Evolutionary conservation across 1,140 invertebrate genomes (phyloP).

Genomic region (Parasteatoda tepidariorum): DNA sequence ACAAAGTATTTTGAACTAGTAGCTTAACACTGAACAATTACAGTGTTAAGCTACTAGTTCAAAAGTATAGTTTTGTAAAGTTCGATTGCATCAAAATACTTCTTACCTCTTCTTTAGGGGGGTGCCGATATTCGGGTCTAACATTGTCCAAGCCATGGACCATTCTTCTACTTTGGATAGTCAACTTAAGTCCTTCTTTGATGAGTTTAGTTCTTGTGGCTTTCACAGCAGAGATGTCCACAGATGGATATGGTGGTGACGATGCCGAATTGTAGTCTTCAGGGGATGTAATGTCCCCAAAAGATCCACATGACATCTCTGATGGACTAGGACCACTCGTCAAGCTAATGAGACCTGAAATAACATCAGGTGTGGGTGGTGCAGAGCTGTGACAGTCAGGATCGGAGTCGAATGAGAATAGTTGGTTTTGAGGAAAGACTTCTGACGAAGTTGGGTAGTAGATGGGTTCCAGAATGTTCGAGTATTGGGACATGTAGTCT

Average conservation of each 20-base stretch:
- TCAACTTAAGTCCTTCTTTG: conserved; percentile 90
- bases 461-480: conserved; percentile 46
- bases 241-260: conserved; percentile 16
- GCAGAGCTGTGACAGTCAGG: conserved; percentile 50
- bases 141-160: conserved; percentile 67
- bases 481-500: conserved; percentile 46
- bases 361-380: conserved; percentile 58
- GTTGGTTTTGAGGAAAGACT: not conserved
- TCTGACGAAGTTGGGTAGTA: conserved; percentile 19
- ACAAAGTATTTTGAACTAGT: no score
- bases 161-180: conserved; percentile 86
- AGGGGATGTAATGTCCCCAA: conserved; percentile 30
- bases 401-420: conserved; percentile 30
- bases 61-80: no score
- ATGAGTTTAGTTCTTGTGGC: conserved; percentile 90
- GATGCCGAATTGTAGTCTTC: conserved; percentile 33
- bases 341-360: conserved; percentile 50
- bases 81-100: no score
- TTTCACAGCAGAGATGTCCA: conserved; percentile 75
- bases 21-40: no score
- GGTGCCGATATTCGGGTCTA: conserved; percentile 24
- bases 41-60: no score
- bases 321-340: conserved; percentile 35
- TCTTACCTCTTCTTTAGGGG: conserved; percentile 29
- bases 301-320: conserved; percentile 35